A percentile compares a stretch with the other conserved stretches of the same genome.
Conservation (phyloP, 2,113 vertebrate genomes). For the Scartelaos histophorus region DNA sequence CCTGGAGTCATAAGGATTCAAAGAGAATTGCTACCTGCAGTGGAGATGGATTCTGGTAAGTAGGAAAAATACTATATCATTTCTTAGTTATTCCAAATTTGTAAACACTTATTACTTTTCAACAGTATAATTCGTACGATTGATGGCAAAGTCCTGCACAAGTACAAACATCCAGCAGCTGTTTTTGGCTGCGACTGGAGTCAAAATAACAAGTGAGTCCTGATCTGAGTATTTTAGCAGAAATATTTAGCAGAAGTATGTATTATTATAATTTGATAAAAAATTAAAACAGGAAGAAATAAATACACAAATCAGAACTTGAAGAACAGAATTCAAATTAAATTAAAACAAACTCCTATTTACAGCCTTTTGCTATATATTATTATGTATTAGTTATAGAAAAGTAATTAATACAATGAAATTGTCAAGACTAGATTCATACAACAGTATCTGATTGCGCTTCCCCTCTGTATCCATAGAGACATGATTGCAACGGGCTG, state of each 20-base stretch:
- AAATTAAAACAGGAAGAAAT: too few species aligned
- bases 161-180: slow-evolving; percentile 93
- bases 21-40: slow-evolving; percentile 97
- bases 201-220: slow-evolving; percentile 95
- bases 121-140: slow-evolving; percentile 91
- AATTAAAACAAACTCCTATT: too few species aligned
- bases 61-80: slow-evolving; percentile 8
- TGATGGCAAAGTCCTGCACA: slow-evolving; percentile 92
- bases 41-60: slow-evolving; percentile 94
- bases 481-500: slow-evolving; percentile 99
- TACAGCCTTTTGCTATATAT: too few species aligned
- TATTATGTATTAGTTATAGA: too few species aligned
- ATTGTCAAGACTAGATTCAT: too few species aligned
- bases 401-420: too few species aligned
- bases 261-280: too few species aligned
- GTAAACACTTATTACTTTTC: not conserved
- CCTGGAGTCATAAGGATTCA: slow-evolving; percentile 99
- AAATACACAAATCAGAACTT: too few species aligned
- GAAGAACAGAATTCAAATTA: too few species aligned
- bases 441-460: not conserved
- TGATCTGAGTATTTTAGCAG: too few species aligned
- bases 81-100: not conserved
- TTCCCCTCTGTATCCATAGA: slow-evolving; percentile 61
- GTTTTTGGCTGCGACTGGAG: slow-evolving; percentile 99
- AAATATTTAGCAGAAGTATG: too few species aligned